Evolutionary conservation across 1,140 invertebrate genomes (phyloP).

Genomic region (Heliconius hewitsoni): DNA sequence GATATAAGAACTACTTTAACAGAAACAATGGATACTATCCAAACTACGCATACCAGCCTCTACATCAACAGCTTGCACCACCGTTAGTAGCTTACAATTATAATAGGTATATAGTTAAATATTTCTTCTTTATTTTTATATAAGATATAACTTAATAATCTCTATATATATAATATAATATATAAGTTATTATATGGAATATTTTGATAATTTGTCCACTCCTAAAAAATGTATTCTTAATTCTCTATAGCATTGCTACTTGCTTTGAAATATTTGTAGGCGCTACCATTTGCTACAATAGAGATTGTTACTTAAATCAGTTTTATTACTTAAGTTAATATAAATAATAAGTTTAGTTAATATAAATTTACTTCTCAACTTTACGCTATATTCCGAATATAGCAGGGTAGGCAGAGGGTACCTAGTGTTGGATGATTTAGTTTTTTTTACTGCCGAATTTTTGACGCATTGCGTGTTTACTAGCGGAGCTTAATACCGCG

Average conservation of each 20-base stretch:
- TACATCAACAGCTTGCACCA: constrained; percentile 46
- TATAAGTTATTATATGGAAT: too few species aligned
- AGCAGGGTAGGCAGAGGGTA: too few species aligned
- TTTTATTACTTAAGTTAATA: too few species aligned
- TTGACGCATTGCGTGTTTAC: too few species aligned
- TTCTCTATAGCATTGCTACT: neutral
- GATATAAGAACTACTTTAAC: constrained; percentile 43
- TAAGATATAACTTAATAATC: too few species aligned
- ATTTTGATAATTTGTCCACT: neutral
- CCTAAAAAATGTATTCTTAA: neutral
- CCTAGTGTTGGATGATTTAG: too few species aligned
- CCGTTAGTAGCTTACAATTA: constrained; percentile 39
- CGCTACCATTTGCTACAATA: neutral
- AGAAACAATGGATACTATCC: constrained; percentile 46
- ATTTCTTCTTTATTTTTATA: neutral
- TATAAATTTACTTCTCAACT: too few species aligned
- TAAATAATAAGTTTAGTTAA: too few species aligned
- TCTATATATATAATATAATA: too few species aligned
- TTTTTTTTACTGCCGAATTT: too few species aligned
- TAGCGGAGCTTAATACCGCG: too few species aligned
- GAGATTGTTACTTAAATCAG: neutral
- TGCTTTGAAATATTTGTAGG: neutral
- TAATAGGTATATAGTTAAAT: constrained; percentile 36
- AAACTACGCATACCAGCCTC: constrained; percentile 40
- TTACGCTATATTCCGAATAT: too few species aligned